These are phyloP conservation scores for Patella depressa DNA, from an alignment of 2,888 invertebrate species.

Conservation along the genomic window DNA sequence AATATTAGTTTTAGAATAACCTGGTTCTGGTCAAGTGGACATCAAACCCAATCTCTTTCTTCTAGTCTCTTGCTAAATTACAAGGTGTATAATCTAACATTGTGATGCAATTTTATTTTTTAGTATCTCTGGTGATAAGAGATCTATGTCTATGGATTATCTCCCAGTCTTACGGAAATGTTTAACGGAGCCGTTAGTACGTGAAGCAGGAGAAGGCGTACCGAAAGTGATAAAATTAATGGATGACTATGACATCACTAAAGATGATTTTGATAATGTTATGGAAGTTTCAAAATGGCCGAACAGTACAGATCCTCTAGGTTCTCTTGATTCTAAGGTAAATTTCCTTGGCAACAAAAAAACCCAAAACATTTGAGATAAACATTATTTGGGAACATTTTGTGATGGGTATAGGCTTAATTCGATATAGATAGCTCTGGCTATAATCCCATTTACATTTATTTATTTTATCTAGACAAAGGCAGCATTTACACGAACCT, in stretches of 20 bases:
- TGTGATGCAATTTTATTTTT: slow-evolving; percentile 39
- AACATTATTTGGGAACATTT: too few species aligned
- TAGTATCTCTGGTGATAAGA: slow-evolving; percentile 85
- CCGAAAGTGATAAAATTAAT: slow-evolving; percentile 80
- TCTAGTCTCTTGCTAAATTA: slow-evolving; percentile 8
- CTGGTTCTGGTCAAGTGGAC: not conserved
- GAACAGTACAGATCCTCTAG: slow-evolving; percentile 79
- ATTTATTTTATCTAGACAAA: slow-evolving; percentile 79
- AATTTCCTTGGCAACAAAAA: not conserved
- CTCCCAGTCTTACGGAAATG: slow-evolving; percentile 82
- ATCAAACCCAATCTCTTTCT: not conserved
- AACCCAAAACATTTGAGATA: too few species aligned
- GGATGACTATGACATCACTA: slow-evolving; percentile 86
- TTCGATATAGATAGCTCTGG: too few species aligned
- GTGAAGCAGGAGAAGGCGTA: slow-evolving; percentile 81
- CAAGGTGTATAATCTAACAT: too few species aligned
- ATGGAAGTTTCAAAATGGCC: slow-evolving; percentile 90
- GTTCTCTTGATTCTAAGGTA: slow-evolving; percentile 76
- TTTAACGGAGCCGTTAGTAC: slow-evolving; percentile 83
- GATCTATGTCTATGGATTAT: slow-evolving; percentile 90
- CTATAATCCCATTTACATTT: not conserved
- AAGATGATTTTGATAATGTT: slow-evolving; percentile 93
- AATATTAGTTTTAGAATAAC: not conserved
- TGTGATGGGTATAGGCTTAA: too few species aligned
- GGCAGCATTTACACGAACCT: slow-evolving; percentile 91